These are phyloP conservation scores for Phlogophora meticulosa DNA, from an alignment of 2,888 invertebrate genomes.

Conservation along the genomic window DNA sequence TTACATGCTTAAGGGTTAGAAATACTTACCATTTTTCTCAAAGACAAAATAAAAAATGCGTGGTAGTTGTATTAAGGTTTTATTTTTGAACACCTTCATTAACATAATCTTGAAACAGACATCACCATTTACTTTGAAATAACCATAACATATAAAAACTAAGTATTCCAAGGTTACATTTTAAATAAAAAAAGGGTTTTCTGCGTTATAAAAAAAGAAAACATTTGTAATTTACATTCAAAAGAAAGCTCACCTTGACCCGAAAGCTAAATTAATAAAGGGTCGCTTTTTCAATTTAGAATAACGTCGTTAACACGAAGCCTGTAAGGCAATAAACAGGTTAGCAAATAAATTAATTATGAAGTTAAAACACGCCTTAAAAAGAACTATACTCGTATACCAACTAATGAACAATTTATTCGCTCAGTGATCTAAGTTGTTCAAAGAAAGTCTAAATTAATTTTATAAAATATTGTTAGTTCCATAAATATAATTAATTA, in stretches of 20 bases:
- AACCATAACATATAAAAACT: slow-evolving; percentile 7
- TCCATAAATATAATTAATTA: slow-evolving; percentile 1
- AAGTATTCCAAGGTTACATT: slow-evolving; percentile 1
- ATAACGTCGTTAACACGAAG: slow-evolving; percentile 47
- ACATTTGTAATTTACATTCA: slow-evolving; percentile 24
- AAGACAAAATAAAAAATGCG: not conserved
- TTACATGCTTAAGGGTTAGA: not conserved
- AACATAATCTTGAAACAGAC: not conserved
- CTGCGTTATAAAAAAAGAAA: not conserved
- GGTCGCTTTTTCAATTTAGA: slow-evolving; percentile 47
- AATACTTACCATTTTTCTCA: no score
- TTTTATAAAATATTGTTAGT: slow-evolving; percentile 3
- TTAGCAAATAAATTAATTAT: slow-evolving; percentile 42
- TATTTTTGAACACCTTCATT: not conserved
- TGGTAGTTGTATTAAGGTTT: not conserved
- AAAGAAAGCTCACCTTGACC: slow-evolving; percentile 37
- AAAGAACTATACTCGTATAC: slow-evolving; percentile 29
- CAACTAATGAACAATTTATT: slow-evolving; percentile 20
- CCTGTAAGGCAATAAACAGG: slow-evolving; percentile 37
- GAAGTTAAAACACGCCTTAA: slow-evolving; percentile 18
- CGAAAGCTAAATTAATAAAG: slow-evolving; percentile 45
- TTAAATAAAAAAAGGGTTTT: slow-evolving; percentile 2
- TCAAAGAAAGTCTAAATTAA: slow-evolving; percentile 7
- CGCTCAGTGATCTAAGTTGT: slow-evolving; percentile 5
- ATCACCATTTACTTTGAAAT: slow-evolving; percentile 3